Evolutionary conservation across 2,888 invertebrate genomes (phyloP), one percentile per base, ranked within the genome.

Genomic region (Dorcus parallelipipedus): DNA sequence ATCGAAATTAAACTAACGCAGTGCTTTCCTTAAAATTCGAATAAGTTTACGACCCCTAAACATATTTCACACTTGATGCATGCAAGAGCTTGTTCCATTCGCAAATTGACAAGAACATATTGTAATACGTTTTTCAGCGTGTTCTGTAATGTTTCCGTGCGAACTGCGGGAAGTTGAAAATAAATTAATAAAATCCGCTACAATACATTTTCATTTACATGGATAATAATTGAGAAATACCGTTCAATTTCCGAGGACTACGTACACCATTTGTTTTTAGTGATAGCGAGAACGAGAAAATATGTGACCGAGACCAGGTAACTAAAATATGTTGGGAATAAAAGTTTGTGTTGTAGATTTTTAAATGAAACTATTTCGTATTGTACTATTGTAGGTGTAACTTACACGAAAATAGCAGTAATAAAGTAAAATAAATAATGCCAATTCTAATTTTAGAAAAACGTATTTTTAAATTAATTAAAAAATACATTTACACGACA

Each of bases 161-260:
- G 45, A n/a, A 10, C 10, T 9, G 14, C 17, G 9, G 17, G 14
- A 40, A 10, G 51, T 38, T 39, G 39, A 51, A 54, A 54, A 47
- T 54, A 54, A 51, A 56, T 57, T 60, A 56, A 60, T 56, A 52
- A 45, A 53, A 53, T 38, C 40, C 42, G 59, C 49, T 39, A 53
- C 58, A 55, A 56, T 62, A 62, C 52, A 62, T 62, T 60, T 58
- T 55, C 60, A 58, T 62, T 62, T 62, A 52, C 58, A 55, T 52
- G 50, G 55, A 56, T 58, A 62, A 62, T 62, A 62, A 62, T 62
- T 62, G 62, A 62, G 60, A 62, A 60, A 62, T 60, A 62, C 62
- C 57, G 62, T 62, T 62, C 62, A 62, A 62, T 62, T 62, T 62
- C 62, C 62, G 62, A 52, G 59, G 38, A 57, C 57, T 45, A 59